phyloP scores from a whole-genome alignment of 1,140 invertebrate species.

The Dermatophagoides farinae region DNA sequence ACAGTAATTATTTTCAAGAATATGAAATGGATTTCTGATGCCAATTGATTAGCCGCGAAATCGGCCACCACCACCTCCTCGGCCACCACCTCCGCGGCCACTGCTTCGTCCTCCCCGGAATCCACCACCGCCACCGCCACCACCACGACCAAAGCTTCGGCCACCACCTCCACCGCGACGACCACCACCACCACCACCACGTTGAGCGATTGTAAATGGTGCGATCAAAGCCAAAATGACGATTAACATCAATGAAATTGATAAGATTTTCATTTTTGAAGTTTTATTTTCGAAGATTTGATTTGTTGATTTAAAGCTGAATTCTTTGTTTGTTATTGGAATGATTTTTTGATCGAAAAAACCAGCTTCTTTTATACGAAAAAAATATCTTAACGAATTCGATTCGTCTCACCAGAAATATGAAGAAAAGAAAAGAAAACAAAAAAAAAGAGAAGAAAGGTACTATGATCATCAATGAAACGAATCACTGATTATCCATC shows the following conservation, averaged over 20 bases:
- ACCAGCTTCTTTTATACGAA: neutral
- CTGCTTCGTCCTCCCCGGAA: neutral
- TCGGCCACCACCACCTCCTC: neutral
- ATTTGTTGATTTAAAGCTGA: neutral
- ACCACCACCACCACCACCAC: neutral
- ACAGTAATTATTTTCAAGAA: no score
- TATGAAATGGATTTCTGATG: neutral
- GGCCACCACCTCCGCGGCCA: neutral
- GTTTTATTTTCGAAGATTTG: neutral
- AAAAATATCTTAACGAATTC: no score
- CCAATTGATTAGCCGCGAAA: neutral
- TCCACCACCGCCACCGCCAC: neutral
- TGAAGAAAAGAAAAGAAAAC: no score
- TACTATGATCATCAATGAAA: no score
- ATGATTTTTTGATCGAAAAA: neutral
- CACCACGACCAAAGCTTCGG: neutral
- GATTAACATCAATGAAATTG: neutral
- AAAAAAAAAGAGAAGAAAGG: no score
- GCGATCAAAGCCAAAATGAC: neutral
- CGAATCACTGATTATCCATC: no score
- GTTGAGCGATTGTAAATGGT: neutral
- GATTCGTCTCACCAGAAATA: no score
- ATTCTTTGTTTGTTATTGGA: neutral
- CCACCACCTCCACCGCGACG: neutral
- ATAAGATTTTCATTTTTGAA: slow-evolving; percentile 1